phyloP scores from a whole-genome alignment of 2,113 vertebrate species.

The Ginglymostoma cirratum region DNA sequence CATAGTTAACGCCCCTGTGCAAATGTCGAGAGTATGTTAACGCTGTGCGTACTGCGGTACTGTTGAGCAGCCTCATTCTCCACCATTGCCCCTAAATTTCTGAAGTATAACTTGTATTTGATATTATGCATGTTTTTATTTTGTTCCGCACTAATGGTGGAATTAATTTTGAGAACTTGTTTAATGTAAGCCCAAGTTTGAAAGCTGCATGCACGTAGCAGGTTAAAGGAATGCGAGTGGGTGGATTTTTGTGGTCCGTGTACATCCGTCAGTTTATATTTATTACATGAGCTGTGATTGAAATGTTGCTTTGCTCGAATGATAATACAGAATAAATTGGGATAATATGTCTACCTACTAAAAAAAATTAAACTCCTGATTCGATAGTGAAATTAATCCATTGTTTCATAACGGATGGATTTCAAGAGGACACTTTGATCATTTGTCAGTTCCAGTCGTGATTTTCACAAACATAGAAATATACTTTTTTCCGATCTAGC shows the following conservation, averaged over 20 bases:
- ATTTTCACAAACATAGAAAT: neutral
- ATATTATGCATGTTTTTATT: neutral
- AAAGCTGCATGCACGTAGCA: neutral
- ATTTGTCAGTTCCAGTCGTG: neutral
- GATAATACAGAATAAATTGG: neutral
- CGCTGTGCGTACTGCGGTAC: neutral
- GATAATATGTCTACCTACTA: neutral
- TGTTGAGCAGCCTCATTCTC: too few relatives aligned
- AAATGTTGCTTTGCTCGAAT: neutral
- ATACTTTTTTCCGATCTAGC: neutral
- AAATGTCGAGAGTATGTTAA: neutral
- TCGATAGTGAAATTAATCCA: neutral
- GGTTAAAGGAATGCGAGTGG: conserved; percentile 2
- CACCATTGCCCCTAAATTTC: neutral
- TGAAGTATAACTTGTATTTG: neutral
- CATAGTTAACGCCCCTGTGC: neutral
- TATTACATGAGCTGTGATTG: neutral
- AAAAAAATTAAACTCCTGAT: neutral
- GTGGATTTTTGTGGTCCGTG: neutral
- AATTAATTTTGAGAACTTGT: neutral
- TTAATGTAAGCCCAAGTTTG: neutral
- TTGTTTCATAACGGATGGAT: neutral
- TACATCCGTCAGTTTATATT: neutral
- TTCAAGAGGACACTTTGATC: too few relatives aligned
- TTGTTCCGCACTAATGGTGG: neutral